A percentile compares a stretch with the other conserved stretches of the same genome.
These are phyloP conservation scores for Resseliella maxima DNA, from an alignment of 2,888 invertebrate species.

Conservation along the genomic window DNA sequence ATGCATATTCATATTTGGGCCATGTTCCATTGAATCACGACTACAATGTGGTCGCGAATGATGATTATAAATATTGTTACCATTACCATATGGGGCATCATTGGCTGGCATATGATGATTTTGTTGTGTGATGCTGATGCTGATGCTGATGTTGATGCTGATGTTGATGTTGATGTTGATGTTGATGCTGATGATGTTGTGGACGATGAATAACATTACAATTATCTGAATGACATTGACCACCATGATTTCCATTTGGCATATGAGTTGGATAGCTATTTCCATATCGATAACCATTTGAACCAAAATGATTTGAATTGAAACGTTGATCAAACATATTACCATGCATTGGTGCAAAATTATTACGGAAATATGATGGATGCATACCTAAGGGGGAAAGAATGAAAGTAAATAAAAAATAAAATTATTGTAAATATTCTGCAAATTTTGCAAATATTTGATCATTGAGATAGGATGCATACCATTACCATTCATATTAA, in stretches of 20 bases:
- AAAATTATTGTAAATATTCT: too few relatives aligned
- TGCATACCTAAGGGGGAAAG: too few relatives aligned
- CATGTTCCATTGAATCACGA: conserved; percentile 42
- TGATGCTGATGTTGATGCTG: too few relatives aligned
- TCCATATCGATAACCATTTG: background rate
- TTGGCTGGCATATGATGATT: conserved; percentile 19
- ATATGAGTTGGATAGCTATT: conserved; percentile 32
- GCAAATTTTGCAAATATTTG: too few relatives aligned
- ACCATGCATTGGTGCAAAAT: conserved; percentile 54
- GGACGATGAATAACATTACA: conserved; percentile 55
- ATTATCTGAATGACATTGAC: conserved; percentile 56
- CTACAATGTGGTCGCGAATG: conserved; percentile 54
- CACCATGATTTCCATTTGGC: background rate
- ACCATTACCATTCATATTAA: background rate
- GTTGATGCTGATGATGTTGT: background rate
- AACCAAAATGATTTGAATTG: conserved; percentile 47
- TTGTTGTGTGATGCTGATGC: too few relatives aligned
- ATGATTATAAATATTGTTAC: background rate
- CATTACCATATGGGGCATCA: conserved; percentile 4
- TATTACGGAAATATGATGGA: conserved; percentile 49
- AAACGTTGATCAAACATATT: conserved; percentile 57
- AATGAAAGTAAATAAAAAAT: too few relatives aligned
- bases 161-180: too few relatives aligned
- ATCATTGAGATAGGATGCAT: too few relatives aligned
- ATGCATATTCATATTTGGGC: conserved; percentile 33